A percentile compares a stretch with the other conserved stretches of the same genome.
These are phyloP conservation scores for Danio tinwini DNA, from an alignment of 2,797 vertebrate species.

Conservation along the genomic window DNA sequence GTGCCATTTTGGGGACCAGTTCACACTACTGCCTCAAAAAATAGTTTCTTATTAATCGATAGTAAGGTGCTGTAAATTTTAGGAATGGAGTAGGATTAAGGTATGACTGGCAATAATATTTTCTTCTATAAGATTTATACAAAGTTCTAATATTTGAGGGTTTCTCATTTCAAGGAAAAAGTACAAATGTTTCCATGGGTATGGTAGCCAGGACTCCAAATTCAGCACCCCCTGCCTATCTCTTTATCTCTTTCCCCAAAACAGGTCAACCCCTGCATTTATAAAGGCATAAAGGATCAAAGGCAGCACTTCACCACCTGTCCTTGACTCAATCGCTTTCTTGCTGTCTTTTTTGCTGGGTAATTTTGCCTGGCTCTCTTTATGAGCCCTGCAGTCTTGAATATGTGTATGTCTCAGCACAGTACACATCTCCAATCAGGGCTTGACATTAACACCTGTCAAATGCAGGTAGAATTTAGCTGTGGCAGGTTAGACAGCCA, in stretches of 20 bases:
- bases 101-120: no score
- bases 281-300: constrained; percentile 38
- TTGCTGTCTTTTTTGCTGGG: constrained; percentile 13
- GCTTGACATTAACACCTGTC: no score
- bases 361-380: constrained; percentile 18
- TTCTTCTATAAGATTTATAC: neutral
- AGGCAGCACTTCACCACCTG: constrained; percentile 34
- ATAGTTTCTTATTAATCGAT: no score
- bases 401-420: constrained; percentile 4
- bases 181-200: neutral
- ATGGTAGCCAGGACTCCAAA: neutral
- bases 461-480: no score
- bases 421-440: constrained; percentile 9
- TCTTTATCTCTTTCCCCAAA: constrained; percentile 24
- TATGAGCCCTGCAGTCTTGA: neutral
- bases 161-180: neutral
- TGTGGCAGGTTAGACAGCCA: no score
- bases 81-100: no score
- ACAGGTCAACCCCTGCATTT: constrained; percentile 25
- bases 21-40: no score
- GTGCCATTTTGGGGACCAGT: no score
- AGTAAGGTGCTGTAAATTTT: no score
- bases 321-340: constrained; percentile 36
- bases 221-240: neutral
- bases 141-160: neutral